phyloP scores from a whole-genome alignment of 2,113 vertebrate genomes.

The Nicator chloris region DNA sequence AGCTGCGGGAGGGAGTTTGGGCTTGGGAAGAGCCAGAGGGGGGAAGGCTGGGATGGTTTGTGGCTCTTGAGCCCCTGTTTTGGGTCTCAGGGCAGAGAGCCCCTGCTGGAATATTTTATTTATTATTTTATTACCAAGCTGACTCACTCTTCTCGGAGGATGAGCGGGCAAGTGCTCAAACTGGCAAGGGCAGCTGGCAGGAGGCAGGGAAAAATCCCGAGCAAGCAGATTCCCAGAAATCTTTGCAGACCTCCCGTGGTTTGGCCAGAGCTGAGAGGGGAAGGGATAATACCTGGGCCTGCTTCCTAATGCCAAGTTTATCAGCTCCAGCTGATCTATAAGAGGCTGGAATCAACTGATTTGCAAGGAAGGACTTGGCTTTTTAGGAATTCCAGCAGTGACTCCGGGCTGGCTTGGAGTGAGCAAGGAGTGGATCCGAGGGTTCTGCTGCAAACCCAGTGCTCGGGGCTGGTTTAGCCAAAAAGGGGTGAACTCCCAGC shows the following conservation, averaged over 20 bases:
- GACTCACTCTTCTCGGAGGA: background rate
- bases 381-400: background rate
- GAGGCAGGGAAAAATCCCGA: background rate
- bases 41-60: background rate
- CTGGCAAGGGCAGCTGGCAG: slow-evolving; percentile 15
- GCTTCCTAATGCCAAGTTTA: background rate
- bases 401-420: background rate
- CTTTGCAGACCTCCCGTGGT: background rate
- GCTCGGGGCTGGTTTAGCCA: background rate
- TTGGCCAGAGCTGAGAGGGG: background rate
- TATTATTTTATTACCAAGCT: background rate
- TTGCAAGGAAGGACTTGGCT: background rate
- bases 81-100: background rate
- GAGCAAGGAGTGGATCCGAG: background rate
- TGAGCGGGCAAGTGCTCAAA: background rate
- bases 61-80: rapidly evolving
- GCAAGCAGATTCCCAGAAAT: background rate
- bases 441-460: background rate
- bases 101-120: background rate
- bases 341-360: background rate
- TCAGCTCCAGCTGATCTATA: background rate
- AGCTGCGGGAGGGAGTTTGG: background rate
- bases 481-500: background rate
- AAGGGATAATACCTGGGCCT: background rate
- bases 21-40: background rate